Evolutionary conservation across 2,888 invertebrate species (phyloP), one percentile per base, ranked within the genome.

Genomic region (Agonum fuliginosum): DNA sequence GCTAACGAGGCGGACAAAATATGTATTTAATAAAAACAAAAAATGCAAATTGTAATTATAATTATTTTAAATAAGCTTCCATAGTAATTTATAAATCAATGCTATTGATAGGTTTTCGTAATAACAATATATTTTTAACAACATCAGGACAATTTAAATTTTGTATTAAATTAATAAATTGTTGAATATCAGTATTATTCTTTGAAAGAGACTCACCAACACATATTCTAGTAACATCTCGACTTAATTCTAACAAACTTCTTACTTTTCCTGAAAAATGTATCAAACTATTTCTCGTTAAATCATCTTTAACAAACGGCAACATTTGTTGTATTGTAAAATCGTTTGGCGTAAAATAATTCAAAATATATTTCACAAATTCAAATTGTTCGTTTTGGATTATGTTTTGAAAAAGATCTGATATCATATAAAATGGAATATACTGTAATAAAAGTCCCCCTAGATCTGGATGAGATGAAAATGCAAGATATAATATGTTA

Each of bases 201-300:
- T 2, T 2, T 10, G 8, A 6, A 19, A 51, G 8, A 22, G 8
- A 10, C 10, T 22, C 10, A 4, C 54, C 54, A 22, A 54, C 20
- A 20, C 12, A 54, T 14, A 1, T 17, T 30, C 62, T 30, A 4
- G 34, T 14, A 3, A 34, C 34, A 34, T 62, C 34, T 62, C 62
- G 30, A 17, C 17, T 3, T n/a, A 62, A 27, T 17, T 62, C 62
- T 3, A n/a, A n/a, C 14, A 62, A 62, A 62, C 62, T 62, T 34
- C 34, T 30, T 0, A 62, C 34, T 24, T 54, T 54, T 12, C 54
- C 54, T n/a, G 54, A 22, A 54, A 54, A 54, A 2, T 22, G 10
- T n/a, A 12, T 12, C 24, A 54, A 24, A 1, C 2, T n/a, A 22
- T 10, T 24, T 24, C 6, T 22, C 22, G 12, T 20, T 12, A 12